These are phyloP conservation scores for Trematomus bernacchii DNA, from an alignment of 2,797 vertebrate species.

Conservation along the genomic window DNA sequence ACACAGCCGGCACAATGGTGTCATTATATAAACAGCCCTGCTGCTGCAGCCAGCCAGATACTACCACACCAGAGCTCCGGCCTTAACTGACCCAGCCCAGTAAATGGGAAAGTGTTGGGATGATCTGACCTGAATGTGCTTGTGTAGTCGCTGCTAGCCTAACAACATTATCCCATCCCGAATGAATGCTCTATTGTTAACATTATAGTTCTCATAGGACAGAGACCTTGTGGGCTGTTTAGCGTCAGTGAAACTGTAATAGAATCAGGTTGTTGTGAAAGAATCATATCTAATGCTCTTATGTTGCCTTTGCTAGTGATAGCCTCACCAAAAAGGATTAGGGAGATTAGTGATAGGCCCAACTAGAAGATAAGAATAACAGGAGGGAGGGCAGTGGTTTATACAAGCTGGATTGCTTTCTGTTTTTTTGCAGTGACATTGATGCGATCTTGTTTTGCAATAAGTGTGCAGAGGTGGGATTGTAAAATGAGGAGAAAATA, in stretches of 20 bases:
- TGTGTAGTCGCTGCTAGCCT: conserved; percentile 56
- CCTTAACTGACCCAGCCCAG: conserved; percentile 75
- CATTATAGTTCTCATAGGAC: conserved; percentile 49
- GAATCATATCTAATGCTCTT: conserved; percentile 80
- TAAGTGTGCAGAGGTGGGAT: conserved; percentile 13
- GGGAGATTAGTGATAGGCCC: conserved; percentile 74
- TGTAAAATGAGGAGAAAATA: conserved; percentile 7
- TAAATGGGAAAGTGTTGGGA: conserved; percentile 77
- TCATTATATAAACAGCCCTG: conserved; percentile 84
- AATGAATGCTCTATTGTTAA: conserved; percentile 61
- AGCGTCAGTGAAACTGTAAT: conserved; percentile 74
- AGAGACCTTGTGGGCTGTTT: conserved; percentile 36
- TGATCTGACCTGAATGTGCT: conserved; percentile 75
- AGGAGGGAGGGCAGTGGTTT: conserved; percentile 41
- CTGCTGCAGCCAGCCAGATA: conserved; percentile 70
- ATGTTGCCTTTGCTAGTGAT: conserved; percentile 65
- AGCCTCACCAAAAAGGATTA: conserved; percentile 76
- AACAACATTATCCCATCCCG: conserved; percentile 67
- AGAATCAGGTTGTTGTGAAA: conserved; percentile 73
- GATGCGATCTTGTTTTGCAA: conserved; percentile 43
- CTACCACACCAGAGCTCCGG: conserved; percentile 68
- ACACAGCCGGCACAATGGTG: conserved; percentile 83
- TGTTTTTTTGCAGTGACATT: conserved; percentile 45
- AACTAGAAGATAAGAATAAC: conserved; percentile 66
- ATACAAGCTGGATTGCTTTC: conserved; percentile 44